These are phyloP conservation scores for Mormyrops attenuatus DNA, from an alignment of 2,797 vertebrate species.

Conservation along the genomic window DNA sequence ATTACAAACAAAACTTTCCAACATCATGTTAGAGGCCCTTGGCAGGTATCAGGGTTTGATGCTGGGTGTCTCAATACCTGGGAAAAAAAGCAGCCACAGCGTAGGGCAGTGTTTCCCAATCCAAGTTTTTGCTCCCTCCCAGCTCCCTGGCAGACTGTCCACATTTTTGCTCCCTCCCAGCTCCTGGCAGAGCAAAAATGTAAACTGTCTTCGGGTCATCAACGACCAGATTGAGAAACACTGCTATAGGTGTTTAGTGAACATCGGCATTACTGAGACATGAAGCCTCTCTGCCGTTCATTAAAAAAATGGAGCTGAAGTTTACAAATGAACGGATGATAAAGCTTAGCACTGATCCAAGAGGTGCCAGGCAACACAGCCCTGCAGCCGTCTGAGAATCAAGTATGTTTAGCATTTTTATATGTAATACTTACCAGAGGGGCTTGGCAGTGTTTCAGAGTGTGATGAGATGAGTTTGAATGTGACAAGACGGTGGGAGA, in stretches of 20 bases:
- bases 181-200: background rate
- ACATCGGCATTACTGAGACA: background rate
- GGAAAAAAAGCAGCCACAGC: background rate
- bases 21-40: background rate
- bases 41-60: background rate
- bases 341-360: background rate
- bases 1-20: background rate
- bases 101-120: background rate
- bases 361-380: background rate
- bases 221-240: background rate
- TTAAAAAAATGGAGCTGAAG: background rate
- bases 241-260: background rate
- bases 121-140: background rate
- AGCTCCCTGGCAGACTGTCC: background rate
- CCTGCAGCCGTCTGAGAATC: background rate
- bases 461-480: background rate
- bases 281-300: background rate
- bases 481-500: background rate
- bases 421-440: background rate
- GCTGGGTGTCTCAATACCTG: background rate
- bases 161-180: background rate
- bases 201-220: background rate
- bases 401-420: background rate
- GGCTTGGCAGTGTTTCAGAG: background rate
- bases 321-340: background rate